Conservation (phyloP, 2,888 invertebrate species). For the Tanytarsus gracilentus region DNA sequence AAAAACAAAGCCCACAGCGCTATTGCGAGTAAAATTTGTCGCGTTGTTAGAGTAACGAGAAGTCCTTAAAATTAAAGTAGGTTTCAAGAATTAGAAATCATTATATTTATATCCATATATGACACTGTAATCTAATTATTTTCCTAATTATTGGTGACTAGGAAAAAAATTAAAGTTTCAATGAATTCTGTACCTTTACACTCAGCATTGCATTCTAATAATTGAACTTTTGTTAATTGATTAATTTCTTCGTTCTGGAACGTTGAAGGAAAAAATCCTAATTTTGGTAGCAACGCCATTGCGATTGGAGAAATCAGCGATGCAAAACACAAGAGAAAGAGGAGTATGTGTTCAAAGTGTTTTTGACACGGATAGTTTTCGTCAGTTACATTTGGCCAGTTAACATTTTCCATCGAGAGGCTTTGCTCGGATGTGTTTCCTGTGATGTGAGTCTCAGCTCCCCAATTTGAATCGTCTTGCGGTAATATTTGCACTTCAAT, state of each 20-base stretch:
- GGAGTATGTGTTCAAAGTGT: constrained; percentile 73
- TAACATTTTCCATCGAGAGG: constrained; percentile 84
- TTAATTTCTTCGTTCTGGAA: constrained; percentile 57
- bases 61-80: constrained; percentile 45
- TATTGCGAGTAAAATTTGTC: constrained; percentile 76
- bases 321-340: constrained; percentile 66
- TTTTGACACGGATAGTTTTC: constrained; percentile 67
- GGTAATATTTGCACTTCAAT: constrained; percentile 94
- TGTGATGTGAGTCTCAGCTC: constrained; percentile 94
- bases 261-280: constrained; percentile 72
- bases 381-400: constrained; percentile 71
- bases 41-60: constrained; percentile 82
- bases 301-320: constrained; percentile 88
- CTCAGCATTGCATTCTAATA: constrained; percentile 81
- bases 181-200: constrained; percentile 57
- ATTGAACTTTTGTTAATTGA: constrained; percentile 56
- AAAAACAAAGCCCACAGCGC: constrained; percentile 91
- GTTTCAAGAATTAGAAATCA: too few species aligned
- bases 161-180: neutral
- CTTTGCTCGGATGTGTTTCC: constrained; percentile 95
- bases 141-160: neutral
- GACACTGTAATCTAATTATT: neutral
- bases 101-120: too few species aligned
- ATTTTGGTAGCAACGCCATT: constrained; percentile 90
- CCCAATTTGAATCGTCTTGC: constrained; percentile 94